Base-by-base conservation (phyloP, 2,888 invertebrate genomes). In the Meandrusa payeni region DNA sequence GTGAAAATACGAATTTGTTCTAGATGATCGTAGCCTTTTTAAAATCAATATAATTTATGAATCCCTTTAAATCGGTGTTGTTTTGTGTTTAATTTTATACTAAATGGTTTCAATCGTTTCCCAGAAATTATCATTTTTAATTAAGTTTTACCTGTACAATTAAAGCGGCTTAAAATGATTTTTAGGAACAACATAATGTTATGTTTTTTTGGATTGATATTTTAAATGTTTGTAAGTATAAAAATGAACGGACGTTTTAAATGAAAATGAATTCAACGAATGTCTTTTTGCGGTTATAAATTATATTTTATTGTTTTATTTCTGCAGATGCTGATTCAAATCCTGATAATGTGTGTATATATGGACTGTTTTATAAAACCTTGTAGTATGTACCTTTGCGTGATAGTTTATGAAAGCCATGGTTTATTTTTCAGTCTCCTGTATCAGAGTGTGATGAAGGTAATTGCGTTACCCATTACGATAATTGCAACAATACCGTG, bases 401-500 rank as follows among this genome's bases (percentile, higher is more conserved):
- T n/a, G n/a, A n/a, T 9, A 34, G 13, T 15, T 2, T 13, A 10
- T 20, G 7, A 11, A 22, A 17, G 20, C 6, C n/a, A 6, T 11
- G 12, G 6, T 11, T n/a, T 11, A 6, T 13, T 10, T 24, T 45
- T 7, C 24, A 45, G 45, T 7, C 11, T 6, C 2, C 15, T 22
- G 2, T 7, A 5, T 15, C 34, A 5, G 19, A 24, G 2, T 45
- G 45, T 19, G 29, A 12, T 1, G 45, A 45, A 36, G 36, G 33
- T 15, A 38, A 44, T 27, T 44, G 44, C 22, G 9, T 27, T 15
- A 13, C 7, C 2, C 15, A 38, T 27, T 24, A 22, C 11, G 5
- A 26, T n/a, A 5, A 11, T n/a, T 44, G 44, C 17, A 44, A 44
- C 27, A 44, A 33, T 22, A 27, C 32, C 7, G 9, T 33, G 44